Evolutionary conservation across 1,140 invertebrate species (phyloP), one percentile per base, ranked within the genome.

Genomic region (Dendrolimus kikuchii): DNA sequence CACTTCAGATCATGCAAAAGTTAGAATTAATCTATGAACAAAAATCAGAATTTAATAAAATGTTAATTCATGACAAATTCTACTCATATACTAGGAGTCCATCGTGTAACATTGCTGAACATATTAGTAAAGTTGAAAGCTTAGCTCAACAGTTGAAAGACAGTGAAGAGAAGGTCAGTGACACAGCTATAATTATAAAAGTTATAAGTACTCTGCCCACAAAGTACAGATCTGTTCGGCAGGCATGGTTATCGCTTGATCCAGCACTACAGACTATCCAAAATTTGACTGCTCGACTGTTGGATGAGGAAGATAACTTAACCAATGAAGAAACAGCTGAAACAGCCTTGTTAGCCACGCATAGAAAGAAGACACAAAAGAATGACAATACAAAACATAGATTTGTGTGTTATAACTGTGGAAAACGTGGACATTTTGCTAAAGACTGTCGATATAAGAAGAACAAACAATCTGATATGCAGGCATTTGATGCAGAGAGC

Each of bases 181-280:
- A 74, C 41, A 64, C 53, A 9, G 69, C 66, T 8, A 51, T 81
- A 4, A 77, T 74, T 48, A 73, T 68, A 46, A 76, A 81, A 51
- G 68, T 74, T 42, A n/a, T 68, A 23, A 60, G 55, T 43, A 66
- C 62, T 6, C 46, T 77, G 49, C 66, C 68, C n/a, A n/a, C 54
- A 39, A 74, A 67, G 46, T 75, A 68, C 47, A 10, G 60, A 38
- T 69, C 57, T 46, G 50, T 75, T 55, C 57, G 71, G 49, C 71
- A 75, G 63, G 74, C 74, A 41, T 74, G 72, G 71, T 49, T 78
- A 40, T 80, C 73, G 10, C 46, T 78, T 38, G 62, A 64, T 50
- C 62, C 64, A 57, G 42, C 53, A 4, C 60, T 61, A 46, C 76
- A 79, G 66, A 79, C 71, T 23, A 59, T 78, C 6, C 39, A 45